Base-by-base conservation (phyloP, 2,113 vertebrate genomes). In the cat (Felis catus) region DNA sequence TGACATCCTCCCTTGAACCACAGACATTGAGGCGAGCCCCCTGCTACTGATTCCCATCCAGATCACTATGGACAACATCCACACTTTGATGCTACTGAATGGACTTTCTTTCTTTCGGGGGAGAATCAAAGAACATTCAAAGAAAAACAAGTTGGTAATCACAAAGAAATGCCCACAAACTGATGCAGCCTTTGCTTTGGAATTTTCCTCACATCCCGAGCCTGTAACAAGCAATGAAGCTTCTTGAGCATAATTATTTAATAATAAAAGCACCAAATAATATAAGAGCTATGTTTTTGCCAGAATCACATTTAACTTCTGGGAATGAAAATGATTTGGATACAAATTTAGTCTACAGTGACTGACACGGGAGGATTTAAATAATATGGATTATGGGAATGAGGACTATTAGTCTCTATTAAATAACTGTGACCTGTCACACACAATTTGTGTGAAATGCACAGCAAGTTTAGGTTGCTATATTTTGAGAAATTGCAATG, bases 1-100 rank as follows among this genome's bases (percentile, higher is more conserved):
- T 92, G 97, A 98, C 95, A 97, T 96, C 92, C 98, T 97, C 98
- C 88, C 98, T 98, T 98, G 98, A 98, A 98, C 98, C 98, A 79
- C 0, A 10, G 89, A 97, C 95, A 53, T 31, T 95, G 84, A 10
- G 23, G 91, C 94, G 89, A 98, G 41, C 71, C 14, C 73, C 95
- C 78, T 89, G 96, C 90, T 94, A 92, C 97, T 80, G 97, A 97
- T 82, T 89, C 89, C 71, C 84, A 89, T 86, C 87, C 88, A 95
- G 94, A 87, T 95, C 27, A 7, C 97, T 97, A 78, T 53, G 93
- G 91, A 97, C 97, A 97, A 96, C 4, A 1, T 39, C 89, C 94
- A 55, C 96, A 71, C 98, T 99, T 98, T 98, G 98, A 98, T 98
- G 98, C 97, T 94, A 91, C 73, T 83, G 96, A 98, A 97, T 85